Base-by-base conservation (phyloP, 2,113 vertebrate genomes). In the Phoenicopterus ruber region DNA sequence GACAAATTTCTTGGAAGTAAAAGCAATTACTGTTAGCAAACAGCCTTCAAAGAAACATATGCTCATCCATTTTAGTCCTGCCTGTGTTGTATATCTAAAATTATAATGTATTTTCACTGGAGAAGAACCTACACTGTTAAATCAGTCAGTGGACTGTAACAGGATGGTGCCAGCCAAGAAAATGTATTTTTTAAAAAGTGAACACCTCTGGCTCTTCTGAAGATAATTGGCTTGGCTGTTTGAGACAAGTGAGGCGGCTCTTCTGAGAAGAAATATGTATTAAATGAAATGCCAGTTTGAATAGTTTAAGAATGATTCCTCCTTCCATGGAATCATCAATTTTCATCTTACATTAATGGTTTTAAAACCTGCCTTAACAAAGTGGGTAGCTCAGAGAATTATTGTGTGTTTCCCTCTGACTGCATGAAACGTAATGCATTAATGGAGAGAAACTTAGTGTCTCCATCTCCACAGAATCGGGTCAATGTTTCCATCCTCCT, bases 1-100 rank as follows among this genome's bases (percentile, higher is more conserved):
- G 36, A 72, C 49, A 79, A 86, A 69, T 91, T 86, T 90, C 19
- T 70, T 94, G 55, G 36, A 85, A 65, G 65, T 66, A 61, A 91
- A 88, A 86, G 66, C 49, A 74, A 91, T 88, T 70, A 40, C 71
- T 82, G 71, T 93, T 91, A 88, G 83, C 78, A 93, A 88, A 90
- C 71, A 78, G 40, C 84, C 91, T 89, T 95, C 88, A 82, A 74
- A 81, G 69, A 87, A 93, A 70, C 34, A 82, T 82, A 86, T 61
- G 46, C 17, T 88, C 63, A 69, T 82, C 66, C 72, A 54, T 88
- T 93, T 95, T 36, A 91, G 61, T 88, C 67, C 58, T 91, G 66
- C 22, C 34, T 83, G 24, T 86, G 85, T 57, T 74, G 17, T 57
- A 44, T 49, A 44, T 76, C 67, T 93, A 57, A 86, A 93, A 91